Evolutionary conservation across 2,113 vertebrate species (phyloP).

Genomic region (Miniopterus natalensis): DNA sequence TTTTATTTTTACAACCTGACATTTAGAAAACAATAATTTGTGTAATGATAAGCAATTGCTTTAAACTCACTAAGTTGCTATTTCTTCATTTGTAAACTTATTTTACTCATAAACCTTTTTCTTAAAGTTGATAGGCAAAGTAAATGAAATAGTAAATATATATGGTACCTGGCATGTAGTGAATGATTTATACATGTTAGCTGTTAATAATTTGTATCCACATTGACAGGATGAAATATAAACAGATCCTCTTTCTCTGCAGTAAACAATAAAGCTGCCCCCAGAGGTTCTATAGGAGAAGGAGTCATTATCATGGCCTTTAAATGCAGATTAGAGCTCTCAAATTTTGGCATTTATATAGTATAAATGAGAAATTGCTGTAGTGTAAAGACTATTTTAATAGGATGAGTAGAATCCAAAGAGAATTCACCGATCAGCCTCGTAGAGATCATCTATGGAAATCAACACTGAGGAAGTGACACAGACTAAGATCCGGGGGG

Average conservation of each 20-base stretch:
- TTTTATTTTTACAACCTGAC: background rate
- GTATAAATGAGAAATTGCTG: background rate
- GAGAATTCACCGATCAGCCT: background rate
- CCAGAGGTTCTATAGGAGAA: background rate
- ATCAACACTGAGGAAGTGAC: background rate
- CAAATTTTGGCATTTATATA: background rate
- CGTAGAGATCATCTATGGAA: background rate
- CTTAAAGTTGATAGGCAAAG: slow-evolving; percentile 5
- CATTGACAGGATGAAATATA: slow-evolving; percentile 35
- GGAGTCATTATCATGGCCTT: background rate
- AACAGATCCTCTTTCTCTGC: background rate
- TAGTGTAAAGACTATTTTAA: background rate
- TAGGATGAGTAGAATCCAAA: background rate
- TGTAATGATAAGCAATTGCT: background rate
- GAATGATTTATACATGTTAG: background rate
- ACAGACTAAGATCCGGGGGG: background rate
- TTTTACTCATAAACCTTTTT: slow-evolving; percentile 1
- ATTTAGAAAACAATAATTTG: background rate
- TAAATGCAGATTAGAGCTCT: background rate
- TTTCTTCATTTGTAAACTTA: background rate
- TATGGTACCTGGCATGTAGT: background rate
- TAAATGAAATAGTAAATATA: slow-evolving; percentile 23
- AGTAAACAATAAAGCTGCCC: background rate
- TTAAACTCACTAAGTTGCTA: background rate
- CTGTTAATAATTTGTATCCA: slow-evolving; percentile 24